Percentiles rank a stretch among this genome's conserved stretches.
phyloP scores from a whole-genome alignment of 2,797 vertebrate genomes.

The Menidia menidia region DNA sequence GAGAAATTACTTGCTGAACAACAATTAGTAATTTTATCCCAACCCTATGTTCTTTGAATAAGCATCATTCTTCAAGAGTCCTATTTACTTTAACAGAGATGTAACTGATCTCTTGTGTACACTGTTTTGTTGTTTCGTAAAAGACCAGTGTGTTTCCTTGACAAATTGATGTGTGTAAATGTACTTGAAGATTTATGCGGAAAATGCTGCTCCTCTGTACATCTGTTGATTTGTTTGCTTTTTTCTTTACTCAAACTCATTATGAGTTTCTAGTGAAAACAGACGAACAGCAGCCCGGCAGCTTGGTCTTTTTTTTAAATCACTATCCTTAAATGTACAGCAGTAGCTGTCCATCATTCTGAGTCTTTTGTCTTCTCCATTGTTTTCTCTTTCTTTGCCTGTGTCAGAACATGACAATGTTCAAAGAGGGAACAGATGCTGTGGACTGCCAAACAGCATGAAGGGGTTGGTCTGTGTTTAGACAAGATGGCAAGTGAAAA shows the following conservation, averaged over 20 bases:
- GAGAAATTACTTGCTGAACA: constrained; percentile 10
- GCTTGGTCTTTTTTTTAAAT: constrained; percentile 33
- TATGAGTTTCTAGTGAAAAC: constrained; percentile 32
- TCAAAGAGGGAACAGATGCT: constrained; percentile 61
- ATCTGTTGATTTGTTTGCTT: neutral
- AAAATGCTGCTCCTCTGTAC: neutral
- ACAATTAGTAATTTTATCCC: constrained; percentile 24
- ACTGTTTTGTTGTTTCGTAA: neutral
- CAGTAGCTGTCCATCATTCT: constrained; percentile 63
- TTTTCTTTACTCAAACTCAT: constrained; percentile 5
- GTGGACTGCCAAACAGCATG: constrained; percentile 47
- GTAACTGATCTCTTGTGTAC: constrained; percentile 1
- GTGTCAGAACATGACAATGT: constrained; percentile 51
- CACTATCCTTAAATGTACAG: constrained; percentile 49
- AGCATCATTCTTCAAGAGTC: neutral
- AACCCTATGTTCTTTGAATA: constrained; percentile 12
- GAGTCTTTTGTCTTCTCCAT: constrained; percentile 40
- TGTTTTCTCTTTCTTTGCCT: constrained; percentile 37
- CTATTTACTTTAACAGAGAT: neutral
- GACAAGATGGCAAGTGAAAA: constrained; percentile 71
- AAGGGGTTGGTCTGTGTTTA: constrained; percentile 57
- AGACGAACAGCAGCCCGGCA: constrained; percentile 39
- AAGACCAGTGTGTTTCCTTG: neutral
- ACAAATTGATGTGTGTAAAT: constrained; percentile 4
- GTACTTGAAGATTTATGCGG: neutral